These are phyloP conservation scores for Euproctis similis DNA, from an alignment of 2,888 invertebrate genomes.

Conservation along the genomic window DNA sequence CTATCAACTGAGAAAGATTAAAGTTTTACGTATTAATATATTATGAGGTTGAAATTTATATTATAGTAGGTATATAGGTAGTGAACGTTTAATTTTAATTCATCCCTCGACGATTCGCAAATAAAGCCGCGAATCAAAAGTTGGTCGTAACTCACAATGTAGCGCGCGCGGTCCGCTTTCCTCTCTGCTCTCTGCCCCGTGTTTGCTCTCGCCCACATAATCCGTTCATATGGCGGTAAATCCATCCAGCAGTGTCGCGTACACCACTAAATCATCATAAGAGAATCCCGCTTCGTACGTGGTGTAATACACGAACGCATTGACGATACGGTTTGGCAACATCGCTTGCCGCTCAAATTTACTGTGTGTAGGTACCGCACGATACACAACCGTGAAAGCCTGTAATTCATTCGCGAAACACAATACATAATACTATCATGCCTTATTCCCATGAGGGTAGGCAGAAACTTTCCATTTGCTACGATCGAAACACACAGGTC, in stretches of 20 bases:
- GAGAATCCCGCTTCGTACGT: conserved; percentile 61
- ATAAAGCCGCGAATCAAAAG: conserved; percentile 73
- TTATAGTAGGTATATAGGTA: no score
- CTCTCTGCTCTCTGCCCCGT: no score
- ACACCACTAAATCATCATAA: conserved; percentile 73
- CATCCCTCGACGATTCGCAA: conserved; percentile 47
- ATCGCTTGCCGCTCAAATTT: conserved; percentile 29
- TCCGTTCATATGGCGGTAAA: conserved; percentile 73
- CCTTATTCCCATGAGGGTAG: no score
- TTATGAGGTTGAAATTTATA: no score
- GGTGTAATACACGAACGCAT: conserved; percentile 40
- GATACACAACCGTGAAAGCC: no score
- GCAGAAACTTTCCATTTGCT: no score
- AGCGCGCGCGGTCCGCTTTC: no score
- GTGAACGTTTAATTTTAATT: conserved; percentile 34
- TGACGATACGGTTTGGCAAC: conserved; percentile 46
- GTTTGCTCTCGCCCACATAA: conserved; percentile 76
- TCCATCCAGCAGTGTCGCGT: conserved; percentile 69
- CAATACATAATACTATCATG: conserved; percentile 23
- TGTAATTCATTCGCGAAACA: conserved; percentile 23
- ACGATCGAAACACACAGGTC: no score
- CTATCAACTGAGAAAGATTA: no score
- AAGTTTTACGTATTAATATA: no score
- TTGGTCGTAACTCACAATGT: conserved; percentile 68
- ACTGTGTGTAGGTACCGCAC: conserved; percentile 23